phyloP scores from a whole-genome alignment of 2,888 invertebrate genomes.

The Standfussiana lucernea region DNA sequence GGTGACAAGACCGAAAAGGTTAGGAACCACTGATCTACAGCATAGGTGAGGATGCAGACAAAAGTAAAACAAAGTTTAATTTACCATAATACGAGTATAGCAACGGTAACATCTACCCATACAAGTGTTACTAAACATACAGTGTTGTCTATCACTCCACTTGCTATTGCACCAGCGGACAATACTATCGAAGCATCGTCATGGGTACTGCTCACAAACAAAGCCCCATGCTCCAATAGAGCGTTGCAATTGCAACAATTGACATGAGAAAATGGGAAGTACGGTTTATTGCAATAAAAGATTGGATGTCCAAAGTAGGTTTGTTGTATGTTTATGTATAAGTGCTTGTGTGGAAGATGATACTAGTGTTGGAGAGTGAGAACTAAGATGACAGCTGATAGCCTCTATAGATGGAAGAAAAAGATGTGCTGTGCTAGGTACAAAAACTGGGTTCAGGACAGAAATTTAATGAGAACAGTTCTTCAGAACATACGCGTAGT shows the following conservation, averaged over 20 bases:
- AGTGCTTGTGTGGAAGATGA: neutral
- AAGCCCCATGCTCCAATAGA: slow-evolving; percentile 87
- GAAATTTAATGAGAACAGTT: neutral
- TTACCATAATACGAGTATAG: slow-evolving; percentile 9
- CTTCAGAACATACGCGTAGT: neutral
- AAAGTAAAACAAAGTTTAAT: neutral
- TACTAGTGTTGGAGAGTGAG: too few relatives aligned
- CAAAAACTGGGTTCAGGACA: neutral
- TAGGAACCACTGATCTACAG: too few relatives aligned
- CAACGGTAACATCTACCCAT: neutral
- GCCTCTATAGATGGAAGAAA: neutral
- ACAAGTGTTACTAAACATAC: slow-evolving; percentile 32
- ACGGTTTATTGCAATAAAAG: slow-evolving; percentile 47
- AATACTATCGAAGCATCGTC: slow-evolving; percentile 76
- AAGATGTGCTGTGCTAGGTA: neutral
- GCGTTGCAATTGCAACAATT: slow-evolving; percentile 86
- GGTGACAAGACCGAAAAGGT: too few relatives aligned
- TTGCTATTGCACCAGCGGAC: slow-evolving; percentile 51
- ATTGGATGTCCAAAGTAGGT: slow-evolving; percentile 21
- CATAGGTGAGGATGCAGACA: neutral
- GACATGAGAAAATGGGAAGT: slow-evolving; percentile 85
- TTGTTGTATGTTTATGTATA: neutral
- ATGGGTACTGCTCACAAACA: slow-evolving; percentile 82
- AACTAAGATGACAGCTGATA: too few relatives aligned
- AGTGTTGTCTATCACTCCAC: slow-evolving; percentile 49